Evolutionary conservation across 2,888 invertebrate species (phyloP), one percentile per base, ranked within the genome.

Genomic region (Drosophila prostipennis): DNA sequence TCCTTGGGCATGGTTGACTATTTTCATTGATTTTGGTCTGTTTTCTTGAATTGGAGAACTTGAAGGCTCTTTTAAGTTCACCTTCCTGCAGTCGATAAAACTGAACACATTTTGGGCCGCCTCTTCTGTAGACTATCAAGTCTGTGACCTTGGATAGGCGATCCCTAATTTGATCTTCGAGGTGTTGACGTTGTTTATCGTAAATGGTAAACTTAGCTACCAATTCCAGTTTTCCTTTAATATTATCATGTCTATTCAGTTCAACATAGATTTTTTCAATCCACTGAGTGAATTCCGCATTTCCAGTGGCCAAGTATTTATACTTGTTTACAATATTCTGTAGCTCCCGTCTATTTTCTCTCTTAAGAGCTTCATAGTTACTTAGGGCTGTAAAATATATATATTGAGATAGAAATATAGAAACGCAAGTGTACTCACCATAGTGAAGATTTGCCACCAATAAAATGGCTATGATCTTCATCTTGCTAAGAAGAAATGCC

Each of bases 171-270:
- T n/a, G 1, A 26, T 45, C 45, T 45, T 45, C 45, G 5, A 5
- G 5, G 0, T 0, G 0, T 26, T 45, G 26, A 8, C 45, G 23
- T 0, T 0, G 0, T 1, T 2, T 1, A 8, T 45, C 45, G 45
- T 45, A 43, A 5, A 0, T 0, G 1, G 4, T 4, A 6, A 43
- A 42, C 0, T 42, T 0, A 16, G 0, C 0, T 14, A 8, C 14
- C 3, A 10, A 14, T 8, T 14, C 8, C 8, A 14, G 8, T 14
- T 3, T 39, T 14, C 1, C 3, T 10, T 7, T 3, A 8, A 39
- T 0, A 14, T 3, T 4, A 0, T 1, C 10, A 32, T 32, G 8
- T 7, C 32, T 7, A 8, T 6, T 8, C 8, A 14, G 7, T 14
- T 8, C 39, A 16, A 1, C 0, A 10, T 13, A 40, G 16, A 45